phyloP scores from a whole-genome alignment of 2,113 vertebrate species.

The Daboia siamensis region DNA sequence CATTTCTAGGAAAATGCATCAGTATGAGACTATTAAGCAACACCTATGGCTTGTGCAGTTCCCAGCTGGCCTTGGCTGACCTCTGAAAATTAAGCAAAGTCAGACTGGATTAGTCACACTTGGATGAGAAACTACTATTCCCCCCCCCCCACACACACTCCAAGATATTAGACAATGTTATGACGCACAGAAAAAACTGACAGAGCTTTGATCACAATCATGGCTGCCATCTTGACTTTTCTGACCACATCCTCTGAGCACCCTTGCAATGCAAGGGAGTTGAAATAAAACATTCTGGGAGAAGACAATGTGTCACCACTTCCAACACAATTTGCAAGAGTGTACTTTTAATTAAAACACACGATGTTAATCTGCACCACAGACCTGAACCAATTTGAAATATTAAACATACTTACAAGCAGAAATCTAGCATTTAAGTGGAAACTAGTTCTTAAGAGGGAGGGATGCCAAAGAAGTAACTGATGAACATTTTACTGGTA shows the following conservation, averaged over 20 bases:
- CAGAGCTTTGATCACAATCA: background rate
- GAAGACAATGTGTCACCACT: background rate
- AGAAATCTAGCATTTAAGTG: background rate
- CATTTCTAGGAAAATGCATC: background rate
- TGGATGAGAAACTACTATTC: background rate
- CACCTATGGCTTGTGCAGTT: background rate
- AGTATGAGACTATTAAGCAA: background rate
- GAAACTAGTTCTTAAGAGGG: background rate
- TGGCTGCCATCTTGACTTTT: background rate
- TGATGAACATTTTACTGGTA: background rate
- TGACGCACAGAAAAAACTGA: background rate
- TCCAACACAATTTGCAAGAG: background rate
- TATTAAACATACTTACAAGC: background rate
- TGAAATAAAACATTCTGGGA: background rate
- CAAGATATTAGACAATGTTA: background rate
- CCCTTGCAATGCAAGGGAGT: background rate
- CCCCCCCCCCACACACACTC: too few relatives aligned
- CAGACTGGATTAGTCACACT: background rate
- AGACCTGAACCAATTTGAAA: background rate
- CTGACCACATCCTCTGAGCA: background rate
- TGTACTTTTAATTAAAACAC: background rate
- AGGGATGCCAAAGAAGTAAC: background rate
- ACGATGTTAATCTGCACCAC: background rate
- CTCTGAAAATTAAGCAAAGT: background rate
- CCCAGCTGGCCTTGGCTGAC: background rate